Evolutionary conservation across 2,888 invertebrate genomes (phyloP).

Genomic region (Boloria selene): DNA sequence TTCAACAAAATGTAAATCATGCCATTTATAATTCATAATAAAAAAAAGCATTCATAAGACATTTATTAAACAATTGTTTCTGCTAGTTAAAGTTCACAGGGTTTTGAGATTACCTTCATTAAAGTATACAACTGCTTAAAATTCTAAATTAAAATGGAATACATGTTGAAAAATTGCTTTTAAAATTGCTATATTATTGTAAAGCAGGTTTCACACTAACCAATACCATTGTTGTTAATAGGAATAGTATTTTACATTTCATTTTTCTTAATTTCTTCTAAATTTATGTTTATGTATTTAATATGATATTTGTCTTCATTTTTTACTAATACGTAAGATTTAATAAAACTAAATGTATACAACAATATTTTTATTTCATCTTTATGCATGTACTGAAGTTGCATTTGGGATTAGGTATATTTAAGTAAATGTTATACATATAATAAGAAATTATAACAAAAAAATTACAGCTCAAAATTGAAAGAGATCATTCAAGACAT

Average conservation of each 20-base stretch:
- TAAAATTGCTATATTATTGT: constrained; percentile 1
- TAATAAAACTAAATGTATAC: constrained; percentile 24
- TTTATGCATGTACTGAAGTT: constrained; percentile 19
- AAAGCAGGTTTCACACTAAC: neutral
- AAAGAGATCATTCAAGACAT: no score
- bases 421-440: no score
- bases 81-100: neutral
- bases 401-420: no score
- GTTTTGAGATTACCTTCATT: constrained; percentile 5
- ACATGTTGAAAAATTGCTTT: neutral
- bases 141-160: neutral
- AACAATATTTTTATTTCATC: constrained; percentile 19
- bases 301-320: constrained; percentile 19
- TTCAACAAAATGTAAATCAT: constrained; percentile 12
- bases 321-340: constrained; percentile 28
- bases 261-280: constrained; percentile 12
- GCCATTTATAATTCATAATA: constrained; percentile 8
- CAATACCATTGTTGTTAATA: constrained; percentile 2
- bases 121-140: neutral
- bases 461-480: no score
- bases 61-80: neutral
- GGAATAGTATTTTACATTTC: constrained; percentile 2
- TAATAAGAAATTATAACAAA: no score
- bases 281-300: constrained; percentile 1
- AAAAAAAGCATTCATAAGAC: constrained; percentile 4